These are phyloP conservation scores for Steinernema scapterisci DNA, from an alignment of 2,888 invertebrate genomes.

Conservation along the genomic window DNA sequence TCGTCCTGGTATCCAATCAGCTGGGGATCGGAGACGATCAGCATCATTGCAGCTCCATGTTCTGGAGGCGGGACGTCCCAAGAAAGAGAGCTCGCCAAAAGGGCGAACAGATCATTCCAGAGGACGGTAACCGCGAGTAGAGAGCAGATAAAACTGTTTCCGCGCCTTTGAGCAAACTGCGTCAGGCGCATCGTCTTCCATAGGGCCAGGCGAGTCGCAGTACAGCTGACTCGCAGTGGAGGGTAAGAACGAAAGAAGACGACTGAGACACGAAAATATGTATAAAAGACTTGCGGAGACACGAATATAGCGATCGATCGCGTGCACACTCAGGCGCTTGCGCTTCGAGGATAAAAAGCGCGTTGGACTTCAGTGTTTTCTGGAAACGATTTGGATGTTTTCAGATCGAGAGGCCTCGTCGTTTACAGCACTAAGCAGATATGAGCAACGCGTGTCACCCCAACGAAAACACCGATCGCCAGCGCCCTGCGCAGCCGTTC, in stretches of 20 bases:
- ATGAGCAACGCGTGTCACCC: too few relatives aligned
- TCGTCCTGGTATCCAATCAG: conserved; percentile 83
- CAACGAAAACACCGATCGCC: too few relatives aligned
- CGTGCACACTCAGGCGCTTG: not conserved
- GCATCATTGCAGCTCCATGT: conserved; percentile 45
- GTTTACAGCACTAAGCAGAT: too few relatives aligned
- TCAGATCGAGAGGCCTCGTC: not conserved
- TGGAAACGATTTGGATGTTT: not conserved
- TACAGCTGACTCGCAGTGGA: not conserved
- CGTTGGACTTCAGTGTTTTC: not conserved
- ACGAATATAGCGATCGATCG: conserved; percentile 28
- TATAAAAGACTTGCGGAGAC: not conserved
- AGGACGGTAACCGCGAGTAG: not conserved
- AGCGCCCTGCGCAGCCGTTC: too few relatives aligned
- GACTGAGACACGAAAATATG: conserved; percentile 15
- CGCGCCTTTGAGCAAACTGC: not conserved
- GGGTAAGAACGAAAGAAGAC: conserved; percentile 14
- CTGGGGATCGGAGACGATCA: conserved; percentile 82
- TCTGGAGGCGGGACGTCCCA: conserved; percentile 35
- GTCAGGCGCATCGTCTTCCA: conserved; percentile 20
- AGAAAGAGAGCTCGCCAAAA: conserved; percentile 20
- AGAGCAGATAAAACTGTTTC: not conserved
- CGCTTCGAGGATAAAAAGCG: not conserved
- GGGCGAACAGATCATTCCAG: conserved; percentile 38
- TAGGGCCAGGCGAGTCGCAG: not conserved